These are phyloP conservation scores for Crossaster papposus DNA, from an alignment of 53 echinoderm and acorn worm genomes.

Conservation along the genomic window DNA sequence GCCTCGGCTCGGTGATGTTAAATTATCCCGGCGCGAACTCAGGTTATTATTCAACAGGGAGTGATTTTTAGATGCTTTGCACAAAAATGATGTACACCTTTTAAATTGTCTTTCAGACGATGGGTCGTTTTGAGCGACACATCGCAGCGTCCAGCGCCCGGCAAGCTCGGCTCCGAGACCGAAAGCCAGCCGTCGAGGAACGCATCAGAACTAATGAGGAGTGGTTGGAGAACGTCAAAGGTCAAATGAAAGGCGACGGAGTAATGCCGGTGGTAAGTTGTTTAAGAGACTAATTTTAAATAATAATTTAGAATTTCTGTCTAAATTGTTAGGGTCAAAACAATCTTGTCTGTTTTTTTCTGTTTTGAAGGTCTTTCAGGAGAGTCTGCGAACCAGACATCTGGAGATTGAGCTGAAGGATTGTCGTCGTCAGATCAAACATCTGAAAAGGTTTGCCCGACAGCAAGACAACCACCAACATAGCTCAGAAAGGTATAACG, in stretches of 20 bases:
- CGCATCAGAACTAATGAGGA: constrained; percentile 79
- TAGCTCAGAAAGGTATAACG: constrained; percentile 85
- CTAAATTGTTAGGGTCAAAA: background rate
- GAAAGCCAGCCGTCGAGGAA: constrained; percentile 79
- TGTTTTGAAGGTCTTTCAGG: constrained; percentile 65
- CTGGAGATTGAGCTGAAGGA: constrained; percentile 94
- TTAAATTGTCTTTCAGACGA: constrained; percentile 61
- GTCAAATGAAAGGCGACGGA: constrained; percentile 46
- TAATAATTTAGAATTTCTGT: background rate
- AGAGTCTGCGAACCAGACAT: constrained; percentile 75
- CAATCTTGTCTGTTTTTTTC: background rate
- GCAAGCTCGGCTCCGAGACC: constrained; percentile 67
- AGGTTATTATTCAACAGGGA: too few species aligned
- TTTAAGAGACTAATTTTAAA: too few species aligned
- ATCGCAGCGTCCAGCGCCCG: constrained; percentile 73
- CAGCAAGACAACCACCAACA: constrained; percentile 88
- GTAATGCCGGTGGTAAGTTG: constrained; percentile 62
- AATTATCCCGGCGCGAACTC: too few species aligned
- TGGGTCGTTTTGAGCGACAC: constrained; percentile 79
- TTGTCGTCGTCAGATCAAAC: constrained; percentile 85
- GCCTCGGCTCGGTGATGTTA: too few species aligned
- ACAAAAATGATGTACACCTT: background rate
- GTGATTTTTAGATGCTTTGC: too few species aligned
- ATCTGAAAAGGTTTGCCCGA: constrained; percentile 82
- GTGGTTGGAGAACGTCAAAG: constrained; percentile 59